phyloP scores from a whole-genome alignment of 2,797 vertebrate genomes.

The Liasis olivaceus region DNA sequence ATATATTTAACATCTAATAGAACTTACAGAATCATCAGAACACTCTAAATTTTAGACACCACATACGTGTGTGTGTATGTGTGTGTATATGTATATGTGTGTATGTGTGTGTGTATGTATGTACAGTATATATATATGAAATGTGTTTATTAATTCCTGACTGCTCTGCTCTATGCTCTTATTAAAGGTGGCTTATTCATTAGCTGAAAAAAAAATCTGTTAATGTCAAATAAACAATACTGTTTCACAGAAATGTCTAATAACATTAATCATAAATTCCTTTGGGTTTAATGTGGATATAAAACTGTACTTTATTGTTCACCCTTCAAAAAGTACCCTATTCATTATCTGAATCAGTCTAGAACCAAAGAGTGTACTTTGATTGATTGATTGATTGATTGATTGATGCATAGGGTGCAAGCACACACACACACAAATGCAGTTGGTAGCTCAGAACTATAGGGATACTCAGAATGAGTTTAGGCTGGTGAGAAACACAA shows the following conservation, averaged over 20 bases:
- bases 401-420: neutral
- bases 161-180: no score
- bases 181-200: no score
- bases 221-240: neutral
- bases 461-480: neutral
- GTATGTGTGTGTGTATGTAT: neutral
- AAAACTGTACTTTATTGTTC: no score
- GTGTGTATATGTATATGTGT: neutral
- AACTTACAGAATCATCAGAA: neutral
- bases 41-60: neutral
- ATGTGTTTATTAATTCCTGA: no score
- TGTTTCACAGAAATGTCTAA: neutral
- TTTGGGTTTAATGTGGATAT: neutral
- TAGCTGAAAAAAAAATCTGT: neutral
- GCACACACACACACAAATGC: neutral
- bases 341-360: neutral
- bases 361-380: neutral
- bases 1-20: neutral
- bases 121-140: no score
- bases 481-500: neutral
- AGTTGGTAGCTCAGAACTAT: neutral
- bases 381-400: no score
- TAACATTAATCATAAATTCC: slow-evolving; percentile 11
- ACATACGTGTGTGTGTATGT: neutral
- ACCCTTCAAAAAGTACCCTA: no score